Base-by-base conservation (phyloP, 1,140 invertebrate genomes). In the Himalopsyche phryganea region DNA sequence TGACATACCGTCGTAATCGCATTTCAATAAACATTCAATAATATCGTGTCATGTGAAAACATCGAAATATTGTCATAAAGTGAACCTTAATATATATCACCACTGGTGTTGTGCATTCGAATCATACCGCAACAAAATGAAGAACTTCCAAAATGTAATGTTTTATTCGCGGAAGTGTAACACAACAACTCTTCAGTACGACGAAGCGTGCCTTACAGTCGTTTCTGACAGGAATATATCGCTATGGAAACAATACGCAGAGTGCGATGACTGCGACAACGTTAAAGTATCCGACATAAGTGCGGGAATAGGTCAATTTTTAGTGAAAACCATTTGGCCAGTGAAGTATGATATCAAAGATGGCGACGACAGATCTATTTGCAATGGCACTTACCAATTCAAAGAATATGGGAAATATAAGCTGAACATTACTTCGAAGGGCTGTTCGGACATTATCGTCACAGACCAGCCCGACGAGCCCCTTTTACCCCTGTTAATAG, bases 391-490 rank as follows among this genome's bases (percentile, higher is more conserved):
- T 1, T 57, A 35, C 15, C 64, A 63, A 6, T 77, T 77, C 59
- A 68, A 65, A 9, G 76, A 78, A 50, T 78, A 70, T 50, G 76
- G 76, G 0, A 71, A 70, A 36, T 78, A 78, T 61, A 66, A 49
- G 20, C 63, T 77, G 50, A 74, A 76, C 44, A 44, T 74, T 6
- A 66, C 67, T 0, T 66, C 71, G 0, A 66, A 62, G 13, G 63
- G 42, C 7, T 72, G 65, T 33, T 67, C 69, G 9, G 42, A 60
- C 20, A 71, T 72, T 0, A 65, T 65, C 6, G 75, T 77, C 69
- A 74, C 68, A 0, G 73, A 74, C 15, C 71, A 78, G 58, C 76
- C 76, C 0, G 76, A 78, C 41, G 76, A 75, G 1, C 69, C 73
- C 6, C 68, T 65, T 35, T 68, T 78, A 9, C 76, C 76, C 5